Evolutionary conservation across 2,797 vertebrate genomes (phyloP).

Genomic region (Diceros bicornis): DNA sequence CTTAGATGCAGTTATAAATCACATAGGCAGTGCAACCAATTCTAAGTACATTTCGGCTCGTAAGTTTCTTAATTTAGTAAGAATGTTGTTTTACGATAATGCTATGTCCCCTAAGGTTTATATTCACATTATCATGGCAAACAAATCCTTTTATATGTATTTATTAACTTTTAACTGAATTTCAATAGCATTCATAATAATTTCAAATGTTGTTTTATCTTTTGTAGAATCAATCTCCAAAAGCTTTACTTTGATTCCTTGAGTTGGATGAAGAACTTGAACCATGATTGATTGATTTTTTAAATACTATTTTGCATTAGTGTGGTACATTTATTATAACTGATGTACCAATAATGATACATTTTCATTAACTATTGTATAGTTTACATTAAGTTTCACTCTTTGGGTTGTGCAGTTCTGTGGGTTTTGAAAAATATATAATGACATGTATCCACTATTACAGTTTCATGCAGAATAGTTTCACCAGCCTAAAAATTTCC

Average conservation of each 20-base stretch:
- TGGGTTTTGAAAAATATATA: not conserved
- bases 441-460: not conserved
- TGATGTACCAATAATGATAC: not conserved
- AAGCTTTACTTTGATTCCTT: not conserved
- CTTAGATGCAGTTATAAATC: not conserved
- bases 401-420: not conserved
- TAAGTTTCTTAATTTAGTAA: not conserved
- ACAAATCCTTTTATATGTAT: constrained; percentile 8
- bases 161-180: constrained; percentile 30
- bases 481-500: not conserved
- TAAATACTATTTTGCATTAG: not conserved
- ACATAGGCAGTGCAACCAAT: not conserved
- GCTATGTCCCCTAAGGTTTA: not conserved
- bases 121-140: not conserved
- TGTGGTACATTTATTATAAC: not conserved
- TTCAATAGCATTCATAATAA: not conserved
- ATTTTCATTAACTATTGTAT: not conserved
- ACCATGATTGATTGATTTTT: not conserved
- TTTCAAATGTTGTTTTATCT: not conserved
- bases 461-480: not conserved
- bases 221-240: not conserved
- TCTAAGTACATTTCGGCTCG: not conserved
- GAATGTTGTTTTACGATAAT: not conserved
- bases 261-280: not conserved
- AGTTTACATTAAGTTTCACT: not conserved